Conservation (phyloP, 2,888 invertebrate genomes). For the Nesidiocoris tenuis region DNA sequence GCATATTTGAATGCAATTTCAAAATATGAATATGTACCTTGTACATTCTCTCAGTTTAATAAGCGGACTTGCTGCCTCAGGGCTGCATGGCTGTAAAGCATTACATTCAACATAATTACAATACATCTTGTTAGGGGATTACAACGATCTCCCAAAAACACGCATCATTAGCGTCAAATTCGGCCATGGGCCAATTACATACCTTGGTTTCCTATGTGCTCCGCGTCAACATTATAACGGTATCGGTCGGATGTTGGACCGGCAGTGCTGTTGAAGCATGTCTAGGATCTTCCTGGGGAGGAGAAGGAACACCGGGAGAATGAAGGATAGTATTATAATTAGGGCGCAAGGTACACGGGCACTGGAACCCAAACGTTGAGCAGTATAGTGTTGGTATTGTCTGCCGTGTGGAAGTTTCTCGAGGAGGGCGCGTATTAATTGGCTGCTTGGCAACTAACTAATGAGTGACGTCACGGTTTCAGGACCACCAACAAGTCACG, state of each 20-base stretch:
- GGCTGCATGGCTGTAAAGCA: too few species aligned
- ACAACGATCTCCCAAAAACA: too few species aligned
- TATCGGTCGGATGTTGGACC: background rate
- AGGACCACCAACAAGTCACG: conserved; percentile 39
- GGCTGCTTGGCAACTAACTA: conserved; percentile 37
- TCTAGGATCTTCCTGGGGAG: background rate
- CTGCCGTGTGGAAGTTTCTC: conserved; percentile 17
- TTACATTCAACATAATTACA: too few species aligned
- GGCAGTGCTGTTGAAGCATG: background rate
- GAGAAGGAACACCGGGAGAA: background rate
- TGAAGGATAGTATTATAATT: background rate
- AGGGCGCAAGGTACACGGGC: background rate
- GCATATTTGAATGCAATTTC: too few species aligned
- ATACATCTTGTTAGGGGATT: too few species aligned
- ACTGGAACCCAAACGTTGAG: too few species aligned
- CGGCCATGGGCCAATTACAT: background rate
- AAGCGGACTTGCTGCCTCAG: too few species aligned
- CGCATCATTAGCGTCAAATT: background rate
- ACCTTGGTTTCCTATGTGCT: background rate
- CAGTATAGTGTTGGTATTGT: too few species aligned
- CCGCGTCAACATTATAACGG: background rate
- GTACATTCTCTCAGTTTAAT: too few species aligned
- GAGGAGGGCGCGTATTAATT: conserved; percentile 26
- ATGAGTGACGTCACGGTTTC: conserved; percentile 30
- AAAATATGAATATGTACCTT: too few species aligned